phyloP scores from a whole-genome alignment of 2,888 invertebrate species.

The Hirtodrosophila duncani region DNA sequence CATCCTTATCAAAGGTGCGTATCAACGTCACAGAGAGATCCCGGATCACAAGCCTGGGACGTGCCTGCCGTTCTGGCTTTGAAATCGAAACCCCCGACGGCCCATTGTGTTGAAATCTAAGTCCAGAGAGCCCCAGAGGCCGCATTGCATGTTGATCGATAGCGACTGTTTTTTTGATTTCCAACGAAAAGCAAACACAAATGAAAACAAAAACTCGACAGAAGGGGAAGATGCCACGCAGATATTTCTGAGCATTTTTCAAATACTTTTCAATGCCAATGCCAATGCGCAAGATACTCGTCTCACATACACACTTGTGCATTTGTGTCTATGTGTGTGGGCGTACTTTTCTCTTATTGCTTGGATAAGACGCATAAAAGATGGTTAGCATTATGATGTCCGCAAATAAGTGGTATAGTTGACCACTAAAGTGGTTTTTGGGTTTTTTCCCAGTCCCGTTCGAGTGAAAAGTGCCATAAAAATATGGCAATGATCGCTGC shows the following conservation, averaged over 20 bases:
- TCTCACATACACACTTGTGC: constrained; percentile 23
- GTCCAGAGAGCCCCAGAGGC: constrained; percentile 6
- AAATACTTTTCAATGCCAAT: constrained; percentile 67
- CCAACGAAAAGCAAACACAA: constrained; percentile 50
- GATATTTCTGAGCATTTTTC: constrained; percentile 52
- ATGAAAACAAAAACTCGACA: constrained; percentile 14
- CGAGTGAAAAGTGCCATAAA: constrained; percentile 71
- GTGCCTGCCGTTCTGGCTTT: constrained; percentile 57
- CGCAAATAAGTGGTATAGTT: constrained; percentile 55
- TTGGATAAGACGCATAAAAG: constrained; percentile 67
- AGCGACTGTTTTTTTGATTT: constrained; percentile 45
- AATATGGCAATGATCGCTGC: constrained; percentile 57
- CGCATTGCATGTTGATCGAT: constrained; percentile 64
- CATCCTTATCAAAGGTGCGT: constrained; percentile 70
- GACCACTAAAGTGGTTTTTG: constrained; percentile 55
- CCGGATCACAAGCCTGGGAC: constrained; percentile 34
- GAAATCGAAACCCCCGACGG: constrained; percentile 62
- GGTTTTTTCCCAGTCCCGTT: constrained; percentile 37
- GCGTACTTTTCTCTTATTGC: constrained; percentile 41
- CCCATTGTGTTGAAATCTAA: constrained; percentile 67
- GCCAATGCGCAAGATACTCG: constrained; percentile 19
- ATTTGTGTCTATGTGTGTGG: background rate
- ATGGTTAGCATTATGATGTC: constrained; percentile 60
- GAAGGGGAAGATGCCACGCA: constrained; percentile 50
- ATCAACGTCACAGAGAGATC: constrained; percentile 58